Evolutionary conservation across 2,888 invertebrate species (phyloP).

Genomic region (Ferrisia virgata): DNA sequence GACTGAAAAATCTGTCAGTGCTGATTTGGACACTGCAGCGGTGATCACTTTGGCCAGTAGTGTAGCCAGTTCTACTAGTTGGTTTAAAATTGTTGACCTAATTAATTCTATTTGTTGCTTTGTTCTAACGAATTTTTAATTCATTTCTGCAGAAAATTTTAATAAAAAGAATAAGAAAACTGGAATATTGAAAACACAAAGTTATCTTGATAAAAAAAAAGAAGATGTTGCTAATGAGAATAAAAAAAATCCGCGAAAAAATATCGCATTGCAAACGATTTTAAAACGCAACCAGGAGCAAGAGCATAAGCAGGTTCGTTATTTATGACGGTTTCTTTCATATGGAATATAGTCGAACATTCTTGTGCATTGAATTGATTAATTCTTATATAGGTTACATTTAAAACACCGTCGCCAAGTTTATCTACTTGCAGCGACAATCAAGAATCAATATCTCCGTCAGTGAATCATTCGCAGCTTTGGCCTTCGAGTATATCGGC

Average conservation of each 20-base stretch:
- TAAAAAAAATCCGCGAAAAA: constrained; percentile 61
- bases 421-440: constrained; percentile 47
- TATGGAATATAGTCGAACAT: background rate
- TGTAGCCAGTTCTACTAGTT: background rate
- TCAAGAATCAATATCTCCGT: constrained; percentile 44
- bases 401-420: constrained; percentile 56
- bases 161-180: constrained; percentile 57
- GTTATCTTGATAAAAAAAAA: constrained; percentile 45
- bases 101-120: background rate
- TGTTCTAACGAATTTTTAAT: background rate
- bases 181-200: constrained; percentile 68
- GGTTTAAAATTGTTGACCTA: background rate
- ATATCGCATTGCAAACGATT: constrained; percentile 76
- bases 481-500: background rate
- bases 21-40: background rate
- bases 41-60: background rate
- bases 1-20: background rate
- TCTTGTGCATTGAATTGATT: background rate
- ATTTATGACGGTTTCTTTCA: background rate
- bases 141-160: background rate
- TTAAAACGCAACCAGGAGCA: constrained; percentile 65
- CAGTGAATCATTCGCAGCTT: constrained; percentile 11
- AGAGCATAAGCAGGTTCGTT: constrained; percentile 51
- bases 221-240: constrained; percentile 45
- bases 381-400: constrained; percentile 57